phyloP scores from a whole-genome alignment of 2,888 invertebrate genomes.

The Oscheius sp. region DNA sequence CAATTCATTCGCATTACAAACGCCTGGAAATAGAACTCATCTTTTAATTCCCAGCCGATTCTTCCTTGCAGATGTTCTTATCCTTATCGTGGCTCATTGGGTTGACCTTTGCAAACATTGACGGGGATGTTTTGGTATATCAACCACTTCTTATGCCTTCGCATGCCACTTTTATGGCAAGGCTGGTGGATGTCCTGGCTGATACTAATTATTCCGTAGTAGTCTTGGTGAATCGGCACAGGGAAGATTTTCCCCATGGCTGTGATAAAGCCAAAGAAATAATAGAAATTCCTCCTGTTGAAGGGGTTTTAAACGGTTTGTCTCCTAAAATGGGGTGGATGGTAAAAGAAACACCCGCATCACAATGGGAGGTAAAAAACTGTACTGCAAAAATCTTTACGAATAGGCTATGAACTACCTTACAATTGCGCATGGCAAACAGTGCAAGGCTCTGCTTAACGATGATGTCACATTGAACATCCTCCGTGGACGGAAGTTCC shows the following conservation, averaged over 20 bases:
- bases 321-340: not conserved
- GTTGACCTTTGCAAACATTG: not conserved
- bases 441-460: slow-evolving; percentile 38
- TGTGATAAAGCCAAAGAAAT: slow-evolving; percentile 26
- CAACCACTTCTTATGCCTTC: slow-evolving; percentile 54
- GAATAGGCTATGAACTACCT: slow-evolving; percentile 28
- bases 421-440: not conserved
- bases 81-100: not conserved
- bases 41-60: too few species aligned
- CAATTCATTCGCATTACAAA: too few species aligned
- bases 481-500: slow-evolving; percentile 42
- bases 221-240: slow-evolving; percentile 18
- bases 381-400: not conserved
- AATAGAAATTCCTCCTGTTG: slow-evolving; percentile 6
- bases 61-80: too few species aligned
- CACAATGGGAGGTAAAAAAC: slow-evolving; percentile 16
- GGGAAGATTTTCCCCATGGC: slow-evolving; percentile 18
- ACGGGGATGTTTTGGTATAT: slow-evolving; percentile 49
- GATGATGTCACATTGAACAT: slow-evolving; percentile 37
- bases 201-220: slow-evolving; percentile 54
- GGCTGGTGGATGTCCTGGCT: slow-evolving; percentile 50
- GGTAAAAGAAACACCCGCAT: slow-evolving; percentile 2
- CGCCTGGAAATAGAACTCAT: too few species aligned
- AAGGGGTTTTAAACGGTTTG: not conserved
- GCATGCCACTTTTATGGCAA: slow-evolving; percentile 54